Conservation (phyloP, 2,113 vertebrate species). For the Phasianus colchicus region DNA sequence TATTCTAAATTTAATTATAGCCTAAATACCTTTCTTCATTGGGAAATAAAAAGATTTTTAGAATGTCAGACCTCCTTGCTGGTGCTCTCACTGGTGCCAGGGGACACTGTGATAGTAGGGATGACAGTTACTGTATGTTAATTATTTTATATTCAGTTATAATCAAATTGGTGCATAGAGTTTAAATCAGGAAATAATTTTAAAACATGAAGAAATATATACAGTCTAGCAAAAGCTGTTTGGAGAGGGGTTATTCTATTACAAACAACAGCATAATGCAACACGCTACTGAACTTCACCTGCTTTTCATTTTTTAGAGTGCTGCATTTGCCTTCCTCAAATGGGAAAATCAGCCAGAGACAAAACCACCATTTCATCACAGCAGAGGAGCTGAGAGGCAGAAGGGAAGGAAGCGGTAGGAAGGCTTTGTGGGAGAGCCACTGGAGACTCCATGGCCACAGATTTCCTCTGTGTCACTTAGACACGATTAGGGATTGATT, state of each 20-base stretch:
- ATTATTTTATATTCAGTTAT: not conserved
- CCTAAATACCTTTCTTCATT: constrained; percentile 36
- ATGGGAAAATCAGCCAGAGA: not conserved
- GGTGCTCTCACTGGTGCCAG: not conserved
- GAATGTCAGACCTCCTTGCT: constrained; percentile 2
- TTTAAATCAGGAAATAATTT: not conserved
- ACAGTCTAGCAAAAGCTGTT: not conserved
- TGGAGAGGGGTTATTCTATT: not conserved
- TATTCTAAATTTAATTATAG: constrained; percentile 41
- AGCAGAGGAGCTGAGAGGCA: not conserved
- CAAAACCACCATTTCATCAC: not conserved
- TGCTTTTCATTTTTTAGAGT: not conserved
- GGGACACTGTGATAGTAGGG: not conserved
- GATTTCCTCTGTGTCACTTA: constrained; percentile 15
- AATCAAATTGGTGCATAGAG: not conserved
- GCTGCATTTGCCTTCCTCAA: not conserved
- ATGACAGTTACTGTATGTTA: not conserved
- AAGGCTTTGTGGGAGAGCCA: constrained; percentile 6
- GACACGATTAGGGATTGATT: not conserved
- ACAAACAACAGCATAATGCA: not conserved
- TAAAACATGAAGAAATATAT: not conserved
- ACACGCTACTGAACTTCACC: not conserved
- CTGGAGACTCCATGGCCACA: not conserved
- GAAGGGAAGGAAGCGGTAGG: not conserved
- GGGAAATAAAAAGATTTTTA: constrained; percentile 27